Evolutionary conservation across 1,140 invertebrate genomes (phyloP).

Genomic region (Grapholita molesta): DNA sequence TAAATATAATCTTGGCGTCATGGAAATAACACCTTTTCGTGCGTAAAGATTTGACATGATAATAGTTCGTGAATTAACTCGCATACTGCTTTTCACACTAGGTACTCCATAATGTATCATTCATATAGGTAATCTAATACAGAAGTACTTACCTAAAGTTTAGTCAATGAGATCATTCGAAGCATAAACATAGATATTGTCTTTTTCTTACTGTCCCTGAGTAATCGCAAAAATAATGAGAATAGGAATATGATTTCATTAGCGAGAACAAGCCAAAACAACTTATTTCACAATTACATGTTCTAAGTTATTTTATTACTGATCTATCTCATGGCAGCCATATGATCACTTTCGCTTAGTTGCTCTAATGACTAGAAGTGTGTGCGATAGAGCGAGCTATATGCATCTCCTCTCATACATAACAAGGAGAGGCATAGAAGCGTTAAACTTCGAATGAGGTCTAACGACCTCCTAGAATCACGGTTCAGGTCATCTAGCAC

Average conservation of each 20-base stretch:
- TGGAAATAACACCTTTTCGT: background rate
- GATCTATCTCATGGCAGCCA: background rate
- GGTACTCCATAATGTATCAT: background rate
- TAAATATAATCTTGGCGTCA: background rate
- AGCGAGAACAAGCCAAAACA: too few relatives aligned
- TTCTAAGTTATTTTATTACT: too few relatives aligned
- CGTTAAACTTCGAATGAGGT: conserved; percentile 25
- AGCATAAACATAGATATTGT: too few relatives aligned
- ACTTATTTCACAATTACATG: too few relatives aligned
- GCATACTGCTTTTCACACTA: background rate
- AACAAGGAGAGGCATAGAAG: background rate
- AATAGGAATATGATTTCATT: too few relatives aligned
- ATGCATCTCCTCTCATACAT: background rate
- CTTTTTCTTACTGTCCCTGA: too few relatives aligned
- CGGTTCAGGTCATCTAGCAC: background rate
- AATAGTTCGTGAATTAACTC: background rate
- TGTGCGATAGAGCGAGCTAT: background rate
- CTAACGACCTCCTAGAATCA: background rate
- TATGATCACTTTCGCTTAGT: background rate
- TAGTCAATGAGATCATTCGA: too few relatives aligned
- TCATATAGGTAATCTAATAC: too few relatives aligned
- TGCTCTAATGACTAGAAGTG: background rate
- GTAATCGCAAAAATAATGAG: too few relatives aligned
- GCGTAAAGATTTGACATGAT: background rate
- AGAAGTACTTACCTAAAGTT: too few relatives aligned